Base-by-base conservation (phyloP, 2,797 vertebrate genomes). In the Phoxinus dragarum region DNA sequence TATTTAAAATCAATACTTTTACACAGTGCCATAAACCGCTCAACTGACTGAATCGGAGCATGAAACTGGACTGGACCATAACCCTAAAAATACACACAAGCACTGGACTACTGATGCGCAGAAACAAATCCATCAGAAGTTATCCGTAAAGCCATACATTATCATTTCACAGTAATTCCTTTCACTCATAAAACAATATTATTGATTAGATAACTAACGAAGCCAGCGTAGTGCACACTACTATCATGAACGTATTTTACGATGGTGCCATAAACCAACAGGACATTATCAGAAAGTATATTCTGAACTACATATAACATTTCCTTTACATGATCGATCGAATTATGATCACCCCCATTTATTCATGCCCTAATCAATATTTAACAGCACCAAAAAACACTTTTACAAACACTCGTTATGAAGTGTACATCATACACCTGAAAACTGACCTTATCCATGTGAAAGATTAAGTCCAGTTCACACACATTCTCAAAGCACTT, bases 401-500 rank as follows among this genome's bases (percentile, higher is more conserved):
- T 2, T 72, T 59, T 72, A 27, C 27, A 27, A 27, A 27, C 27
- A 27, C 27, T 16, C 10, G 59, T 59, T 42, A 67, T 80, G 6
- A 80, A 72, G 42, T 42, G 11, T 44, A n/a, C 71, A 31, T 27
- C 8, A 44, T n/a, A 64, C 17, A 52, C 73, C 9, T 40, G 17
- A 83, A 68, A 10, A 90, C 91, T 74, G 91, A 96, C 96, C 95
- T 96, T 97, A 90, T 96, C 96, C 95, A 96, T 94, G 87, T 96
- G 95, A 91, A 97, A 97, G 92, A 96, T 96, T 89, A 96, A 93
- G 88, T 96, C 96, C 89, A 96, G 89, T 6, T 97, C 96, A 87
- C 96, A 96, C 21, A 96, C 96, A 0, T 96, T 96, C 89, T 97
- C 96, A 49, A 96, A 97, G 91, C 96, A 96, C 81, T 96, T 97